Conservation (phyloP, 2,888 invertebrate species). For the Teleogryllus oceanicus region DNA sequence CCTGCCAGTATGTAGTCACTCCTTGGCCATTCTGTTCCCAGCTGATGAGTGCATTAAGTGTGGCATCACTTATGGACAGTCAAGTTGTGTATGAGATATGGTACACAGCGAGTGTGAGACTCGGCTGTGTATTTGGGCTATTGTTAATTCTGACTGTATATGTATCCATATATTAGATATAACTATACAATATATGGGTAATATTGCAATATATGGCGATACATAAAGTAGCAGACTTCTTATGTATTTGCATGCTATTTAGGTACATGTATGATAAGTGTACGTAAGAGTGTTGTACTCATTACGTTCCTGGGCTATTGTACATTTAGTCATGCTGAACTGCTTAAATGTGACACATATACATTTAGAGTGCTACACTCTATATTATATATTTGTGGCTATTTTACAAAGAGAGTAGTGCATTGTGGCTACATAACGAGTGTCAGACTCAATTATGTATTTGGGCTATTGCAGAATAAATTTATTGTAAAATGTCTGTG, state of each 20-base stretch:
- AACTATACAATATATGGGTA: constrained; percentile 21
- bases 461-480: constrained; percentile 37
- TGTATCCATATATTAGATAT: constrained; percentile 19
- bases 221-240: constrained; percentile 34
- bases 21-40: constrained; percentile 12
- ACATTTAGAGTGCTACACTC: constrained; percentile 34
- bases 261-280: constrained; percentile 22
- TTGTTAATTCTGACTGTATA: constrained; percentile 24
- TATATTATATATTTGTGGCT: constrained; percentile 34
- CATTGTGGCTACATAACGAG: constrained; percentile 32
- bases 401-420: constrained; percentile 32
- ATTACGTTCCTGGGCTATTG: constrained; percentile 33
- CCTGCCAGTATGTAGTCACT: neutral
- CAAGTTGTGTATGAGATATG: constrained; percentile 9
- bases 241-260: constrained; percentile 31
- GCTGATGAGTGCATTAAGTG: neutral
- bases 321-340: constrained; percentile 18
- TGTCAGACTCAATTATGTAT: constrained; percentile 34
- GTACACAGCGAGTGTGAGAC: constrained; percentile 21
- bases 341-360: constrained; percentile 28
- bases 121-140: constrained; percentile 24
- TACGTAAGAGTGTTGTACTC: constrained; percentile 28
- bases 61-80: constrained; percentile 23
- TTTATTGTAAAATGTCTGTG: constrained; percentile 29
- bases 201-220: constrained; percentile 23